phyloP scores from a whole-genome alignment of 2,797 vertebrate genomes.

The Thunnus albacares region DNA sequence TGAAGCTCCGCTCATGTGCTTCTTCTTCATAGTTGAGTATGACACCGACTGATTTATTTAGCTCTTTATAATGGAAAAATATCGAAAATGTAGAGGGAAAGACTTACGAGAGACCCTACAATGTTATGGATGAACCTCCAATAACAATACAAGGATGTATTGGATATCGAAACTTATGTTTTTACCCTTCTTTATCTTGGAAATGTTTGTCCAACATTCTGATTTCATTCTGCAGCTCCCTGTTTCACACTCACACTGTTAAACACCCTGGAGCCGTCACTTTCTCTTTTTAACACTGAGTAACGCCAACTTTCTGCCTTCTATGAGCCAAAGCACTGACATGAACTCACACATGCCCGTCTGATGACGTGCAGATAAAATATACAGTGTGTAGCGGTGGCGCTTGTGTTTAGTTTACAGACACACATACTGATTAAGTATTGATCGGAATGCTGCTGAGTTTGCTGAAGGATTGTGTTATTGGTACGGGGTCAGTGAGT shows the following conservation, averaged over 20 bases:
- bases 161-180: background rate
- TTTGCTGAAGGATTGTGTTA: background rate
- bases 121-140: background rate
- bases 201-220: background rate
- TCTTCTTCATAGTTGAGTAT: conserved; percentile 15
- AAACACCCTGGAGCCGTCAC: background rate
- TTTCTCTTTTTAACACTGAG: background rate
- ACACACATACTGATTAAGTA: conserved; percentile 55
- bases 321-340: background rate
- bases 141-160: background rate
- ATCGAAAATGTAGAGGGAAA: background rate
- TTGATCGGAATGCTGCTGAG: conserved; percentile 47
- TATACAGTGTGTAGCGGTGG: background rate
- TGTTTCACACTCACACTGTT: background rate
- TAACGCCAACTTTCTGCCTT: background rate
- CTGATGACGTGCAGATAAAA: conserved; percentile 45
- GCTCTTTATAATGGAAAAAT: background rate
- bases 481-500: conserved; percentile 18
- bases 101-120: background rate
- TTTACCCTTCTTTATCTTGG: background rate
- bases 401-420: conserved; percentile 31
- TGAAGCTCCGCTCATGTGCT: conserved; percentile 37
- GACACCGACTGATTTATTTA: background rate
- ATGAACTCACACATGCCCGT: background rate
- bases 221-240: background rate